A percentile compares a stretch with the other conserved stretches of the same genome.
phyloP scores from a whole-genome alignment of 2,113 vertebrate genomes.

The Eira barbara region DNA sequence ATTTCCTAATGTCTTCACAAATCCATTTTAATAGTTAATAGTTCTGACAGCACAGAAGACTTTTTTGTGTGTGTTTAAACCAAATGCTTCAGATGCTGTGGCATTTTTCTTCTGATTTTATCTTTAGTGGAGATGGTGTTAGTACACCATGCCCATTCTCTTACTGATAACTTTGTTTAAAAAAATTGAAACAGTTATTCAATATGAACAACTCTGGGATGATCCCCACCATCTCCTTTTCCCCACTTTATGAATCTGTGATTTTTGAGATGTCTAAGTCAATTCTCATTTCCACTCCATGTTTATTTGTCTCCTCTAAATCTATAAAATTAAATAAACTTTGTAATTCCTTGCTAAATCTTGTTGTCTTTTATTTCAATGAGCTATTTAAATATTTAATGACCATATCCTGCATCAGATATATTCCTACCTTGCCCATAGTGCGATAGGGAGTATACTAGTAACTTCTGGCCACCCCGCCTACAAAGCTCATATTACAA shows the following conservation, averaged over 20 bases:
- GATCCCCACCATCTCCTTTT: not conserved
- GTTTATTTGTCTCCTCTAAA: constrained; percentile 27
- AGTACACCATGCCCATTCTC: not conserved
- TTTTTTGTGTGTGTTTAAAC: constrained; percentile 1
- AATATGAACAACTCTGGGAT: not conserved
- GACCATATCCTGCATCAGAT: not conserved
- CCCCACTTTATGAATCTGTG: not conserved
- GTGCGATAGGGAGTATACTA: not conserved
- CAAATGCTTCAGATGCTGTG: not conserved
- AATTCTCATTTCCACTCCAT: not conserved
- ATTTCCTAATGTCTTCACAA: constrained; percentile 21
- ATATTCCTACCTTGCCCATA: not conserved
- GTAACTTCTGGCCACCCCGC: not conserved
- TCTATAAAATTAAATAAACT: constrained; percentile 32
- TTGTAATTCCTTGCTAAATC: constrained; percentile 22
- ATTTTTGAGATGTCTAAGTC: not conserved
- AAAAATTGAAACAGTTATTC: not conserved
- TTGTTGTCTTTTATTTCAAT: constrained; percentile 31
- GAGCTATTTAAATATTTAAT: constrained; percentile 34
- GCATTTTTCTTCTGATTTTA: constrained; percentile 47
- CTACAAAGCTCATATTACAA: constrained; percentile 60
- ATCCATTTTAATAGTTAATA: constrained; percentile 24
- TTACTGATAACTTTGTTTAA: not conserved
- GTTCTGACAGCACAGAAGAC: not conserved
- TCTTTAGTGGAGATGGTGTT: constrained; percentile 15